Evolutionary conservation across 2,113 vertebrate genomes (phyloP).

Genomic region (Gracilinanus agilis): DNA sequence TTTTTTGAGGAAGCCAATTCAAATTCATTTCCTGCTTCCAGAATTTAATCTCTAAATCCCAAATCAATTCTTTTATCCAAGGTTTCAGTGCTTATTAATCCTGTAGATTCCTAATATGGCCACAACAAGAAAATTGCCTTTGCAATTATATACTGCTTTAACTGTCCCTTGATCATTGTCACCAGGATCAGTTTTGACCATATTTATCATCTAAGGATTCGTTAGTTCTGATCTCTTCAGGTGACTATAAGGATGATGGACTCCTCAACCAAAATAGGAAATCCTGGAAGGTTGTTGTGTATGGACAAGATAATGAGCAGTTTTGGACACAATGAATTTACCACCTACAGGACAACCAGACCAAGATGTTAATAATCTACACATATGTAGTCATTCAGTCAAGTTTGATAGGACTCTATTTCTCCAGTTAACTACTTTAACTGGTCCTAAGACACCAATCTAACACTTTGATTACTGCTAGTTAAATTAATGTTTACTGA

Average conservation of each 20-base stretch:
- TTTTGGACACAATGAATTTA: not conserved
- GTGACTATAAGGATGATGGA: not conserved
- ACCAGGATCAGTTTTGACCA: too few species aligned
- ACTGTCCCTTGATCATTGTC: too few species aligned
- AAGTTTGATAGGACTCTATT: not conserved
- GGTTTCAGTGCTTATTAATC: too few species aligned
- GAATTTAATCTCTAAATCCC: too few species aligned
- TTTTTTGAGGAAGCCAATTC: too few species aligned
- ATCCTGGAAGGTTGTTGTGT: not conserved
- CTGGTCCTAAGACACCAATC: not conserved
- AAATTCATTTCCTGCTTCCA: too few species aligned
- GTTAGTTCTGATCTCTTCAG: too few species aligned
- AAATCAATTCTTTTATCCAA: too few species aligned
- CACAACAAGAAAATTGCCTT: too few species aligned
- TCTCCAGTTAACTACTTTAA: not conserved
- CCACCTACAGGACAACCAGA: not conserved
- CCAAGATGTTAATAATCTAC: not conserved
- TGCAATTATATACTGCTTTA: too few species aligned
- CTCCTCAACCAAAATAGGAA: not conserved
- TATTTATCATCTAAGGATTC: too few species aligned
- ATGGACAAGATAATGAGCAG: not conserved
- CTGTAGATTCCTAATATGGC: too few species aligned
- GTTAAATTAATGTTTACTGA: not conserved
- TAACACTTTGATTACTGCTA: not conserved
- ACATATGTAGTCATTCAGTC: not conserved